phyloP scores from a whole-genome alignment of 2,797 vertebrate species.

The Oceanodroma leucorhoa region DNA sequence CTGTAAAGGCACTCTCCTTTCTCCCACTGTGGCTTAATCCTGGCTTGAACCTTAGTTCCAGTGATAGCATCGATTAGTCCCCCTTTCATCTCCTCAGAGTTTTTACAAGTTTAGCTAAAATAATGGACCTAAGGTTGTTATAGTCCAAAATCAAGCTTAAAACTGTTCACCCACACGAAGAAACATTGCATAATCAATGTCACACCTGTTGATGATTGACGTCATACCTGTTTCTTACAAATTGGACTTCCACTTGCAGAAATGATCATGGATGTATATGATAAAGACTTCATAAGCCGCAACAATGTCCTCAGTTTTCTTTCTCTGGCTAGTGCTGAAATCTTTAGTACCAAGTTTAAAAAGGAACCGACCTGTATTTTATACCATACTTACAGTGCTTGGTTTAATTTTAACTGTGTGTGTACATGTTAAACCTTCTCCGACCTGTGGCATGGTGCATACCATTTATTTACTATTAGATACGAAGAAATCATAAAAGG shows the following conservation, averaged over 20 bases:
- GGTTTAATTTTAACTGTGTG: slow-evolving; percentile 17
- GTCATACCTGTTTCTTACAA: not conserved
- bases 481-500: not conserved
- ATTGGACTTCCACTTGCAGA: slow-evolving; percentile 2
- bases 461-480: not conserved
- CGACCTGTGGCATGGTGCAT: not conserved
- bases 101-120: slow-evolving; percentile 3
- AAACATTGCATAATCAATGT: not conserved
- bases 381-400: not conserved
- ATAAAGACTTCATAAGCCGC: not conserved
- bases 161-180: not conserved
- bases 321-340: not conserved
- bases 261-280: not conserved
- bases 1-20: not conserved
- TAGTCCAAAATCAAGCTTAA: not conserved
- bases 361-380: not conserved
- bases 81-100: not conserved
- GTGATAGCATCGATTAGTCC: not conserved
- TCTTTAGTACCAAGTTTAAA: not conserved
- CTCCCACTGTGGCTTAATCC: not conserved
- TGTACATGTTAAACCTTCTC: not conserved
- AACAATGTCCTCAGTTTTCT: not conserved
- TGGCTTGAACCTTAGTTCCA: not conserved
- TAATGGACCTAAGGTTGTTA: not conserved
- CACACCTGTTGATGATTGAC: not conserved